Evolutionary conservation across 2,113 vertebrate species (phyloP).

Genomic region (Callopanchax toddi): DNA sequence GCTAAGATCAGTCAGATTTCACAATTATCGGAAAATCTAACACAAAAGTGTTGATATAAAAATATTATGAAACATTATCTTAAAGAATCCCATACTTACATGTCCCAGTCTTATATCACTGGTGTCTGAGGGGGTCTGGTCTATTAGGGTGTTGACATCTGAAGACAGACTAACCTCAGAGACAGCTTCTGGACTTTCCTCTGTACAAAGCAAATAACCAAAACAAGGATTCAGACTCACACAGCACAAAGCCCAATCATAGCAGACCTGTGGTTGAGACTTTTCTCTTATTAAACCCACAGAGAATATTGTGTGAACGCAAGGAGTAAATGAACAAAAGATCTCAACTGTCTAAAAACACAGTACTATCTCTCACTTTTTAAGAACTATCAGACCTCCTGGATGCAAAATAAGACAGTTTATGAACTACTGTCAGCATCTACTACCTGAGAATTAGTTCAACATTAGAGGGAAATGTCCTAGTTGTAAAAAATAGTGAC

Average conservation of each 20-base stretch:
- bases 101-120: slow-evolving; percentile 69
- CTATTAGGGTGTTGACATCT: slow-evolving; percentile 10
- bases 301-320: too few relatives aligned
- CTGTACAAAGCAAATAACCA: slow-evolving; percentile 21
- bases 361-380: neutral
- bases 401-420: neutral
- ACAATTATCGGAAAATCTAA: neutral
- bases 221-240: slow-evolving; percentile 19
- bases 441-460: slow-evolving; percentile 13
- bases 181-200: slow-evolving; percentile 11
- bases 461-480: slow-evolving; percentile 9
- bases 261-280: neutral
- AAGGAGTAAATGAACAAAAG: too few relatives aligned
- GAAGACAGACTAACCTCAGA: slow-evolving; percentile 15
- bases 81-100: slow-evolving; percentile 49
- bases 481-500: slow-evolving; percentile 9
- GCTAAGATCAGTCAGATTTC: too few relatives aligned
- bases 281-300: too few relatives aligned
- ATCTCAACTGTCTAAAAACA: too few relatives aligned
- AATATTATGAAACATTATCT: neutral
- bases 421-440: neutral
- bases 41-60: neutral
- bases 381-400: neutral
- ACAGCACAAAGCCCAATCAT: neutral
- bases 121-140: slow-evolving; percentile 35